A percentile compares a stretch with the other conserved stretches of the same genome.
Evolutionary conservation across 2,888 invertebrate species (phyloP).

Genomic region (Aspidiotus destructor): DNA sequence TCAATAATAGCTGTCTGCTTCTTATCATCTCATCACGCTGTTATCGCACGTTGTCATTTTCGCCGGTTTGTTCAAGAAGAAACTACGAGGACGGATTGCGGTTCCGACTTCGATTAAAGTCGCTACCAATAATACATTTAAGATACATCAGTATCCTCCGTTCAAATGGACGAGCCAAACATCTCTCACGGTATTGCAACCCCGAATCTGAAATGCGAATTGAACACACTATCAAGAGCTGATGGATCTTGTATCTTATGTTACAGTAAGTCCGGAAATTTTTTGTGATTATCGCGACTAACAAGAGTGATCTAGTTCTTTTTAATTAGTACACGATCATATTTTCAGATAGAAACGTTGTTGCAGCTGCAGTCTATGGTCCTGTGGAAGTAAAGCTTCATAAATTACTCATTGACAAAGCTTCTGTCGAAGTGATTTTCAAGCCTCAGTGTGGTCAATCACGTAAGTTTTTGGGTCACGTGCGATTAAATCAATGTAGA

Average conservation of each 20-base stretch:
- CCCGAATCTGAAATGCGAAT: slow-evolving; percentile 19
- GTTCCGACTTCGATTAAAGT: no score
- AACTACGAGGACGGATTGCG: no score
- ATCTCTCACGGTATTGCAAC: not conserved
- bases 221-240: slow-evolving; percentile 26
- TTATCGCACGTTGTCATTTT: no score
- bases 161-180: no score
- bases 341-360: slow-evolving; percentile 62
- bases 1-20: no score
- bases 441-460: slow-evolving; percentile 67
- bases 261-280: not conserved
- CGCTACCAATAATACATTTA: no score
- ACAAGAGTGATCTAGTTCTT: no score
- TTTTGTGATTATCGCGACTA: no score
- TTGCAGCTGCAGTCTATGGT: slow-evolving; percentile 68
- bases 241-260: slow-evolving; percentile 28
- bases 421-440: slow-evolving; percentile 65
- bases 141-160: no score
- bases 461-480: slow-evolving; percentile 41
- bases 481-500: no score
- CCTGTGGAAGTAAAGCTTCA: slow-evolving; percentile 68
- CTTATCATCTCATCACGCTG: no score
- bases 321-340: not conserved
- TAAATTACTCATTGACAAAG: slow-evolving; percentile 66
- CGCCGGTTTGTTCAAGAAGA: no score